Evolutionary conservation across 2,797 vertebrate species (phyloP).

Genomic region (Lycodopsis pacificus): DNA sequence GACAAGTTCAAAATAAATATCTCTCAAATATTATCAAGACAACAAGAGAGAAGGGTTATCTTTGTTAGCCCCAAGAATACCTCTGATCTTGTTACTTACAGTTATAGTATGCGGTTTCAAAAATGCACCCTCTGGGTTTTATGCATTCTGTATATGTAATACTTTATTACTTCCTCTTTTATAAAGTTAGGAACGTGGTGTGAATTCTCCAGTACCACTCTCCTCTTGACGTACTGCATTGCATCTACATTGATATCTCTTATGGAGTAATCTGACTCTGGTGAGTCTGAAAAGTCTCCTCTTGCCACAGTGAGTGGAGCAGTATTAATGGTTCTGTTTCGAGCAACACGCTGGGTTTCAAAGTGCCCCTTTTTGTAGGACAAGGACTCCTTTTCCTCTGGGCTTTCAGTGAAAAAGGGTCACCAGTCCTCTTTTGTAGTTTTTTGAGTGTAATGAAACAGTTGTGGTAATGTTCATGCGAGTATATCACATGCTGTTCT

Average conservation of each 20-base stretch:
- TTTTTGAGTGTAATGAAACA: slow-evolving; percentile 73
- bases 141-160: not conserved
- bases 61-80: slow-evolving; percentile 26
- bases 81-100: slow-evolving; percentile 11
- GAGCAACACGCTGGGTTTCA: slow-evolving; percentile 82
- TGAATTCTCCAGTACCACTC: not conserved
- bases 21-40: slow-evolving; percentile 48
- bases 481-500: slow-evolving; percentile 42
- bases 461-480: slow-evolving; percentile 63
- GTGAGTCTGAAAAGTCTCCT: slow-evolving; percentile 66
- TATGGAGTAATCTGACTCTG: slow-evolving; percentile 21
- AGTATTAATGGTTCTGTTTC: slow-evolving; percentile 79
- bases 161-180: not conserved
- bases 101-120: not conserved
- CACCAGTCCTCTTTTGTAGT: slow-evolving; percentile 74
- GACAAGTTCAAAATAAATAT: slow-evolving; percentile 70
- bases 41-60: slow-evolving; percentile 43
- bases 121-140: not conserved
- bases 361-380: slow-evolving; percentile 87
- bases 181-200: not conserved
- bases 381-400: slow-evolving; percentile 88
- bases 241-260: slow-evolving; percentile 28
- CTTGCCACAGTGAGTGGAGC: slow-evolving; percentile 66
- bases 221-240: not conserved
- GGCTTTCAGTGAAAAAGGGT: slow-evolving; percentile 84